Percentiles rank a stretch among this genome's conserved stretches.
Conservation (phyloP, 2,888 invertebrate genomes). For the Acleris sparsana region DNA sequence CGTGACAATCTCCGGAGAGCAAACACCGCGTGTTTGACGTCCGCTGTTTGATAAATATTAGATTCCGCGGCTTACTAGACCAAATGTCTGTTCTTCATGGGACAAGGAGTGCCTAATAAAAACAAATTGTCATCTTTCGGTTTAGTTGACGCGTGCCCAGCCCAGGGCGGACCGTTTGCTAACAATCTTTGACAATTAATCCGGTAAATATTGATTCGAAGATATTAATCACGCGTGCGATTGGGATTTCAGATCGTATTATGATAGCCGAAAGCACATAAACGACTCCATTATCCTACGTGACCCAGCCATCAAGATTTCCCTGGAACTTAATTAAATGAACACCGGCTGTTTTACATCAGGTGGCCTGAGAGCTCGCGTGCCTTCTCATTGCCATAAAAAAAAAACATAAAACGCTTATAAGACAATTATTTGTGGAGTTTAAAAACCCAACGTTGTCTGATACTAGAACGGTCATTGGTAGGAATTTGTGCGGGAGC, state of each 20-base stretch:
- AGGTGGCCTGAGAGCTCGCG: too few relatives aligned
- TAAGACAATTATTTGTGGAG: slow-evolving; percentile 12
- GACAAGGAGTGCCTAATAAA: slow-evolving; percentile 36
- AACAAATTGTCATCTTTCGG: slow-evolving; percentile 28
- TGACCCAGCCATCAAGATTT: too few relatives aligned
- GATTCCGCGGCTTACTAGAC: slow-evolving; percentile 37
- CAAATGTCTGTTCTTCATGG: slow-evolving; percentile 32
- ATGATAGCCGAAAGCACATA: not conserved
- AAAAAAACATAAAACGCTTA: not conserved
- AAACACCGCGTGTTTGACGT: slow-evolving; percentile 46
- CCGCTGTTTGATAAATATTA: slow-evolving; percentile 41
- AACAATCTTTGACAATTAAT: slow-evolving; percentile 17
- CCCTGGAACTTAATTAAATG: too few relatives aligned
- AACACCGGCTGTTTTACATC: not conserved
- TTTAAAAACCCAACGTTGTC: not conserved
- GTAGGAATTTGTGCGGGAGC: slow-evolving; percentile 21
- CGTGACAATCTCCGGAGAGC: slow-evolving; percentile 50
- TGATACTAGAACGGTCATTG: slow-evolving; percentile 22
- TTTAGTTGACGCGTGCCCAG: slow-evolving; percentile 17
- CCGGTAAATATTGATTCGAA: slow-evolving; percentile 13
- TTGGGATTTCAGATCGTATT: slow-evolving; percentile 4
- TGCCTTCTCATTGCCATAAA: too few relatives aligned
- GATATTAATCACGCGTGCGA: slow-evolving; percentile 21
- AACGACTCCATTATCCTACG: not conserved
- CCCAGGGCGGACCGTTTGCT: not conserved